Percentiles rank a stretch among this genome's conserved stretches.
Conservation (phyloP, 1,140 invertebrate species). For the Cyclina sinensis region DNA sequence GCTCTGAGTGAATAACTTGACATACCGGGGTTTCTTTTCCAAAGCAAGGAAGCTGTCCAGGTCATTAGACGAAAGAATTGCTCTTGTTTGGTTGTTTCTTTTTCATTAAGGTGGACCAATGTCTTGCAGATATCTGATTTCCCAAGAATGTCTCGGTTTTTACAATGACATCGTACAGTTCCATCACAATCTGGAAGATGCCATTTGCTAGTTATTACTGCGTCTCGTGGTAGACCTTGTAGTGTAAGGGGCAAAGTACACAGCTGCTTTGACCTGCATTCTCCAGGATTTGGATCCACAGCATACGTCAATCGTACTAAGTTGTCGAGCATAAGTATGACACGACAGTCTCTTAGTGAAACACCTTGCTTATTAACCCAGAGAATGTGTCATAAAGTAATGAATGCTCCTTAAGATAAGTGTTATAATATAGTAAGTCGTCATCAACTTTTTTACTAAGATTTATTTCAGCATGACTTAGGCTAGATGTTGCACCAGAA, state of each 20-base stretch:
- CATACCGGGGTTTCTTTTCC: background rate
- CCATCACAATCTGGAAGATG: conserved; percentile 9
- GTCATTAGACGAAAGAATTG: conserved; percentile 15
- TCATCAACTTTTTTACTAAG: conserved; percentile 34
- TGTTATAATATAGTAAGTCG: conserved; percentile 54
- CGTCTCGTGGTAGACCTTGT: conserved; percentile 43
- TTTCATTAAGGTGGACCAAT: background rate
- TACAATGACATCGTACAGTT: conserved; percentile 17
- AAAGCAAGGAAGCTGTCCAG: background rate
- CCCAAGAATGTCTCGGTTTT: background rate
- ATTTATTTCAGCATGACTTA: conserved; percentile 11
- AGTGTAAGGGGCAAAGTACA: conserved; percentile 43
- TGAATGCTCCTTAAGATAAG: conserved; percentile 39
- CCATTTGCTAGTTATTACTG: conserved; percentile 21
- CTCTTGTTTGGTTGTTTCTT: background rate
- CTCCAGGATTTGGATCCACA: conserved; percentile 27
- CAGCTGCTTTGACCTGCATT: conserved; percentile 5
- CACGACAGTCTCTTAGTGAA: background rate
- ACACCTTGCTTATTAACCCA: background rate
- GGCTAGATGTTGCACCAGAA: conserved; percentile 23
- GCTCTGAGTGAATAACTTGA: background rate
- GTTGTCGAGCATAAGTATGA: conserved; percentile 50
- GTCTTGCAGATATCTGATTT: background rate
- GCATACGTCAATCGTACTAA: conserved; percentile 33
- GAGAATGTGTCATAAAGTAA: conserved; percentile 13